Base-by-base conservation (phyloP, 2,113 vertebrate species). In the Empidonax traillii region DNA sequence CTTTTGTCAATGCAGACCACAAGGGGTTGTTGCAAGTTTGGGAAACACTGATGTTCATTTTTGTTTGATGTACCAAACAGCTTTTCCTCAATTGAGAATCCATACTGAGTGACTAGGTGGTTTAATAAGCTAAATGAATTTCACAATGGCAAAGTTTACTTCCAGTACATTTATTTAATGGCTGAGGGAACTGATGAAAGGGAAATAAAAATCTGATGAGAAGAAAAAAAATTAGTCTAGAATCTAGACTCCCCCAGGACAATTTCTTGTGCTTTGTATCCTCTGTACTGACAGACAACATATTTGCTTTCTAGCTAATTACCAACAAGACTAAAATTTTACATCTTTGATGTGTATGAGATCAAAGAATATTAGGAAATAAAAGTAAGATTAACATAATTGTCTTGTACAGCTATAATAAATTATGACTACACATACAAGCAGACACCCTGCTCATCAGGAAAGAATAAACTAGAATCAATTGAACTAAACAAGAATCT, bases 321-420 rank as follows among this genome's bases (percentile, higher is more conserved):
- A 97, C 65, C 91, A 96, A 92, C 89, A 96, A 92, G 92, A 89
- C 91, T 89, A 84, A 96, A 96, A 95, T 94, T 96, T 95, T 95
- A 87, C 47, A 91, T 92, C 95, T 97, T 97, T 97, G 95, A 97
- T 97, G 91, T 92, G 76, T 47, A 72, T 14, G 61, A 97, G 96
- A 97, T 96, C 92, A 97, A 97, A 97, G 95, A 96, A 80, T 92
- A 95, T 93, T 92, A 96, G 95, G 90, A 97, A 96, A 95, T 96
- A 95, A 93, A 96, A 97, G 88, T 86, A 88, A 93, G 86, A 97
- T 92, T 94, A 94, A 95, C 95, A 96, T 96, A 96, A 97, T 95
- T 93, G 93, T 96, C 94, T 93, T 87, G 91, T 78, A 87, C 86
- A 92, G 94, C 80, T 89, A 89, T 89, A 93, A 96, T 92, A 94